Percentiles rank a stretch among this genome's conserved stretches.
Conservation (phyloP, 2,888 invertebrate genomes). For the Melieria crassipennis region DNA sequence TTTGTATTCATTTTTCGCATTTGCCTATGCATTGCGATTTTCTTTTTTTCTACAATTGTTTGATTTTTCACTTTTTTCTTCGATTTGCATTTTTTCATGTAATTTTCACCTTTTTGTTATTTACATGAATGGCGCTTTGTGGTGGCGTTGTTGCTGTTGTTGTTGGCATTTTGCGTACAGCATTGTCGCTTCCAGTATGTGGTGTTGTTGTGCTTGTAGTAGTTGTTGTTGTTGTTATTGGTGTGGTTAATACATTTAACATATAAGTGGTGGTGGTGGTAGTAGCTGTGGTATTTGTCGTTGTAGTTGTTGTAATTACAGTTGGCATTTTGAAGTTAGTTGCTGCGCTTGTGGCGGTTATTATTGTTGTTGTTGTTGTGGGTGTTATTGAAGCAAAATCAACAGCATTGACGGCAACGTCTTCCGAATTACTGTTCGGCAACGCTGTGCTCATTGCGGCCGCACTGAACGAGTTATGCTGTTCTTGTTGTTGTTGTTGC, state of each 20-base stretch:
- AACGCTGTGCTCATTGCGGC: conserved; percentile 9
- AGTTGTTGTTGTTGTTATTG: conserved; percentile 2
- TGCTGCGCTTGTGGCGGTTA: neutral
- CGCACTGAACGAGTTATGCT: conserved; percentile 1
- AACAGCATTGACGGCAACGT: neutral
- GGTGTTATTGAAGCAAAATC: conserved; percentile 7
- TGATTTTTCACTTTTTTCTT: conserved; percentile 2
- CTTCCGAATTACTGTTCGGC: conserved; percentile 14
- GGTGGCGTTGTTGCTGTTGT: conserved; percentile 6
- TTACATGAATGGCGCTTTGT: neutral
- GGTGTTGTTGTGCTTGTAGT: conserved; percentile 1
- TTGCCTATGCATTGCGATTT: neutral
- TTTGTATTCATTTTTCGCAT: neutral
- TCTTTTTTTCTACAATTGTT: neutral
- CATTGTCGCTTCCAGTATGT: conserved; percentile 9
- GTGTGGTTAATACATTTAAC: neutral
- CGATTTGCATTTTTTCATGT: neutral
- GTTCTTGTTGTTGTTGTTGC: neutral
- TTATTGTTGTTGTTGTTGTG: conserved; percentile 9
- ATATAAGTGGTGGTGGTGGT: neutral
- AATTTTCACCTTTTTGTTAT: conserved; percentile 30
- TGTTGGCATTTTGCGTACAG: neutral
- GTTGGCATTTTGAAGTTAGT: neutral
- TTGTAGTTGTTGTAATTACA: conserved; percentile 14
- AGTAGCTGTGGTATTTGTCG: conserved; percentile 28